Percentiles rank a stretch among this genome's conserved stretches.
Conservation (phyloP, 2,113 vertebrate genomes). For the Erythrolamprus reginae region DNA sequence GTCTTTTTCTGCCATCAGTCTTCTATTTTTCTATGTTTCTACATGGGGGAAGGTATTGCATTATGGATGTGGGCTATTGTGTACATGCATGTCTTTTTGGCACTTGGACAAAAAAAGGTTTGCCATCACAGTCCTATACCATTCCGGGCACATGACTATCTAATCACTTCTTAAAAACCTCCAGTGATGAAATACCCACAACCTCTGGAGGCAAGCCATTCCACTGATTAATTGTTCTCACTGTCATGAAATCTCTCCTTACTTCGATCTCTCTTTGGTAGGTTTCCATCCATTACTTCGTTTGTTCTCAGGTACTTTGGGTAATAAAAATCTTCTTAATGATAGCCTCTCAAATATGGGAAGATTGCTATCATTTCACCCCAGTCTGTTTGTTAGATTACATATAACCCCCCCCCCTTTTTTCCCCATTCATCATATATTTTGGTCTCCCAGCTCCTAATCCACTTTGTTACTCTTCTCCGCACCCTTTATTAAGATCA, state of each 20-base stretch:
- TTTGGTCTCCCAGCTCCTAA: not conserved
- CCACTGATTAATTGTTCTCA: not conserved
- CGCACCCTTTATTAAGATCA: not conserved
- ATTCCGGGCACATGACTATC: not conserved
- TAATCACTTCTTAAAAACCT: not conserved
- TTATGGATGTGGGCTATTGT: too few relatives aligned
- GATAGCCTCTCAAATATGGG: not conserved
- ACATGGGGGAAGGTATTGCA: too few relatives aligned
- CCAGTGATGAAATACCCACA: not conserved
- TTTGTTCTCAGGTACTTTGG: not conserved
- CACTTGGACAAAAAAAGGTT: too few relatives aligned
- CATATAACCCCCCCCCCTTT: not conserved
- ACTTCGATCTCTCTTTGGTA: not conserved
- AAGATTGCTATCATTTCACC: not conserved
- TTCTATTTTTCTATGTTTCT: too few relatives aligned
- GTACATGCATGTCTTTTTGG: too few relatives aligned
- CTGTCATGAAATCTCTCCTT: not conserved
- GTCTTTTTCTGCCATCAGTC: too few relatives aligned
- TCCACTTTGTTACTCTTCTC: not conserved
- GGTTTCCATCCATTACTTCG: not conserved
- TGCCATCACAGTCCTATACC: not conserved
- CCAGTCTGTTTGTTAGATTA: not conserved
- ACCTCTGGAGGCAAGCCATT: not conserved
- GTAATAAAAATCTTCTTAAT: not conserved
- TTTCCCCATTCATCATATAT: not conserved